Conservation (phyloP, 2,888 invertebrate species). For the Morpho deidamia region DNA sequence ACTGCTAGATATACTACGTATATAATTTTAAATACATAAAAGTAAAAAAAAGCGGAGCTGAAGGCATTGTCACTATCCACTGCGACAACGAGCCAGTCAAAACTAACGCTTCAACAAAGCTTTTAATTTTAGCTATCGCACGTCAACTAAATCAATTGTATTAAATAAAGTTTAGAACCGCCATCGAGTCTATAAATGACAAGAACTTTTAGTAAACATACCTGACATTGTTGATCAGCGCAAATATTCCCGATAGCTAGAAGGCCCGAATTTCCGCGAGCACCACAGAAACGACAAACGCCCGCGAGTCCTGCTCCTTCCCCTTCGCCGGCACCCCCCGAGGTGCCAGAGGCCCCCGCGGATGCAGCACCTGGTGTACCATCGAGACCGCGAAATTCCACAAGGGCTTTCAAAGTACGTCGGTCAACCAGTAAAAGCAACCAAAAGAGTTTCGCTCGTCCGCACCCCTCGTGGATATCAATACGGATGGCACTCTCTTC, state of each 20-base stretch:
- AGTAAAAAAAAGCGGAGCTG: no score
- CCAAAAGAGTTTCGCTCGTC: conserved; percentile 97
- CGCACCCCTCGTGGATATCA: conserved; percentile 98
- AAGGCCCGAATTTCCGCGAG: conserved; percentile 88
- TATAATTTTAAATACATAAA: no score
- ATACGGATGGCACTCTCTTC: conserved; percentile 97
- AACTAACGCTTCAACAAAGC: no score
- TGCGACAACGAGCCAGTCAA: no score
- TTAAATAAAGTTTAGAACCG: no score
- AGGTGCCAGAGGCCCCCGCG: conserved; percentile 32
- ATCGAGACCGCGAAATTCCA: conserved; percentile 90
- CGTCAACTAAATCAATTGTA: no score
- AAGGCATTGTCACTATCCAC: no score
- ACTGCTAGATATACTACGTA: no score
- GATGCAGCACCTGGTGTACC: conserved; percentile 37
- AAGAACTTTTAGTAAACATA: conserved; percentile 30
- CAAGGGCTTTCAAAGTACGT: conserved; percentile 92
- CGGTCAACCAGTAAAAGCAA: conserved; percentile 95
- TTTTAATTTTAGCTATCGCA: no score
- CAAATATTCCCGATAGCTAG: conserved; percentile 96
- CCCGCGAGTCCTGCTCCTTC: conserved; percentile 77
- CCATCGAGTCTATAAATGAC: background rate
- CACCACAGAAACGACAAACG: conserved; percentile 94
- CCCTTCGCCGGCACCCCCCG: conserved; percentile 21
- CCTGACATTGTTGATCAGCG: conserved; percentile 95